A percentile compares a stretch with the other conserved stretches of the same genome.
phyloP scores from a whole-genome alignment of 35 echinoderm and acorn worm species.

The Apostichopus japonicus region DNA sequence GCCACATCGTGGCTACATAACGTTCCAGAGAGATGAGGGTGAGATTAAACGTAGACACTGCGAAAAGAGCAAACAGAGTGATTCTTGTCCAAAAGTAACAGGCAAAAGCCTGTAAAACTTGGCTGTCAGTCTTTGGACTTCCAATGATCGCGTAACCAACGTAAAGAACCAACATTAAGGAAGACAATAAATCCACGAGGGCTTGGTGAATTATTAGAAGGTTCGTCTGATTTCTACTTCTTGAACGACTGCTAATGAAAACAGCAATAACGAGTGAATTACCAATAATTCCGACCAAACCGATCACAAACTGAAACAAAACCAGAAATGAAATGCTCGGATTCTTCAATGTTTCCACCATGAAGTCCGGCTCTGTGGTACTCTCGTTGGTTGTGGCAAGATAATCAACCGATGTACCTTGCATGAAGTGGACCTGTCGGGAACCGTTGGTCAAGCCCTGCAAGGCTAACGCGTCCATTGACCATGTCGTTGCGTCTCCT shows the following conservation, averaged over 20 bases:
- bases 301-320: conserved; percentile 40
- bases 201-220: conserved; percentile 55
- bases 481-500: too few species aligned
- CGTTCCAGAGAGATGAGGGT: conserved; percentile 46
- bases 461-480: too few species aligned
- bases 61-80: conserved; percentile 45
- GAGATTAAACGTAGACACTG: conserved; percentile 58
- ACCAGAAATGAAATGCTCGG: neutral
- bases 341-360: neutral
- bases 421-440: too few species aligned
- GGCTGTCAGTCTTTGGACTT: neutral
- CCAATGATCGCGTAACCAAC: neutral
- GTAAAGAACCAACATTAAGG: conserved; percentile 28
- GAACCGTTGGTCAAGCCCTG: too few species aligned
- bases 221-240: conserved; percentile 40
- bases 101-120: neutral
- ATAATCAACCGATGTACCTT: neutral
- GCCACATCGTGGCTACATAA: conserved; percentile 24
- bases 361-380: neutral
- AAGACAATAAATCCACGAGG: conserved; percentile 43
- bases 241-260: neutral
- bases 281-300: conserved; percentile 36
- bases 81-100: conserved; percentile 51
- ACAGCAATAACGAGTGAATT: conserved; percentile 35
- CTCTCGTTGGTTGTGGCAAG: neutral